Evolutionary conservation across 2,113 vertebrate genomes (phyloP).

Genomic region (Mystacornis crossleyi): DNA sequence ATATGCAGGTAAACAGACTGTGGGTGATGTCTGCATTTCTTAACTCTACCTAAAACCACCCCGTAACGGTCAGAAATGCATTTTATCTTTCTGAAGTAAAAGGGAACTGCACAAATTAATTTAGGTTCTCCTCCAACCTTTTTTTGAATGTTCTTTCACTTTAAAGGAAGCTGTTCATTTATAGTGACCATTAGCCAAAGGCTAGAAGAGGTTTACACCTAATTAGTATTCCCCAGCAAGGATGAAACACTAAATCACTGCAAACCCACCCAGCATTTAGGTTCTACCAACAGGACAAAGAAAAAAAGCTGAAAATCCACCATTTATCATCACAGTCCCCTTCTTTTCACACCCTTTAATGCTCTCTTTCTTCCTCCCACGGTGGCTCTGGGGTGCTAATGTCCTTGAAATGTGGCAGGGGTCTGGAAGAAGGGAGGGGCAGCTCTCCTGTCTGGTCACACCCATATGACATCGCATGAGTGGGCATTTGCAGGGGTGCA

Average conservation of each 20-base stretch:
- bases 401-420: not conserved
- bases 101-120: not conserved
- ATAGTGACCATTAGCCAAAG: slow-evolving; percentile 25
- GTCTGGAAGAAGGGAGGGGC: not conserved
- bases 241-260: slow-evolving; percentile 1
- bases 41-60: slow-evolving; percentile 11
- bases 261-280: not conserved
- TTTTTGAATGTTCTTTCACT: not conserved
- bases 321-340: not conserved
- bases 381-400: not conserved
- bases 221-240: not conserved
- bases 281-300: not conserved
- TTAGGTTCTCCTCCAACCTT: not conserved
- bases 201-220: slow-evolving; percentile 22
- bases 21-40: not conserved
- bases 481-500: not conserved
- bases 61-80: not conserved
- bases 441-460: not conserved
- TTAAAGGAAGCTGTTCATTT: slow-evolving; percentile 15
- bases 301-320: not conserved
- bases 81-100: slow-evolving; percentile 14
- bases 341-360: not conserved
- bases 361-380: not conserved
- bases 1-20: not conserved
- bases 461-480: not conserved